These are phyloP conservation scores for Polypedilum pembai DNA, from an alignment of 1,140 invertebrate species.

Conservation along the genomic window DNA sequence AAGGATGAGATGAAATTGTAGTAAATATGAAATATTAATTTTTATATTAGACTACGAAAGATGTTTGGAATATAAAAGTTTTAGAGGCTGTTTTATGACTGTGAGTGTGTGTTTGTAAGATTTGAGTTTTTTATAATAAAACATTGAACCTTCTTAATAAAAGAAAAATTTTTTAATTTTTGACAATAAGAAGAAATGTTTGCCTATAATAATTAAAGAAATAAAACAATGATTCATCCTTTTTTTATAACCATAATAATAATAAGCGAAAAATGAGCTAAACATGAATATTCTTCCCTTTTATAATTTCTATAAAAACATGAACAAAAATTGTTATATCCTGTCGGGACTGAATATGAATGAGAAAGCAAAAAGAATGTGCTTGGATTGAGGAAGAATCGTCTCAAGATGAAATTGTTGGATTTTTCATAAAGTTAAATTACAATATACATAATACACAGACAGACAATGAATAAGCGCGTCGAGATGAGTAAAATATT, in stretches of 20 bases:
- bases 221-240: no score
- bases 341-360: neutral
- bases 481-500: neutral
- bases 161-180: no score
- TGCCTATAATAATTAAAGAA: no score
- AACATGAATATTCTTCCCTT: neutral
- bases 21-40: conserved; percentile 27
- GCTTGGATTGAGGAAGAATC: neutral
- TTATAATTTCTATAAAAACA: neutral
- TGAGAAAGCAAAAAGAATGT: neutral
- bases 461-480: neutral
- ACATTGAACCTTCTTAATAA: no score
- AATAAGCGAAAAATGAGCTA: neutral
- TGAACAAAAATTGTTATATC: neutral
- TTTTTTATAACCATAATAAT: no score
- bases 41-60: conserved; percentile 22
- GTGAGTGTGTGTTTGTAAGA: no score
- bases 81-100: no score
- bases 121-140: no score
- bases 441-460: neutral
- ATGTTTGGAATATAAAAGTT: neutral
- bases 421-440: conserved; percentile 15
- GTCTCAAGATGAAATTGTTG: conserved; percentile 22
- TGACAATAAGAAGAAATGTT: no score
- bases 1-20: neutral